Evolutionary conservation across 2,113 vertebrate genomes (phyloP), one percentile per base, ranked within the genome.

Genomic region (Numida meleagris): DNA sequence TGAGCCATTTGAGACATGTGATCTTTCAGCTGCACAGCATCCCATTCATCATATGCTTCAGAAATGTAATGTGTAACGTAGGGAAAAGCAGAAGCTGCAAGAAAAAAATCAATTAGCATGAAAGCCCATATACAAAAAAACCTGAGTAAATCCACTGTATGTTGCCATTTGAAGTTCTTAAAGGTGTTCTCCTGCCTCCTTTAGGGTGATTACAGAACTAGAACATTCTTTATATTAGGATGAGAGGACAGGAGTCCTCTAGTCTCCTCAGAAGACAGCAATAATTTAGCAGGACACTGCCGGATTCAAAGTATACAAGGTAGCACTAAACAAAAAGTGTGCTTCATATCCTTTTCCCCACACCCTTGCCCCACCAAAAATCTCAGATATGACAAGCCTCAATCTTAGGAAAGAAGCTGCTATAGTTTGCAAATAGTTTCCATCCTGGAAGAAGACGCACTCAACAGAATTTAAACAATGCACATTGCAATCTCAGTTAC

Each of bases 351-450:
- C 58, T 86, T 82, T 83, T 61, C 70, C 86, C 88, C 90, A 61
- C 76, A 70, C 86, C 86, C 93, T 38, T 85, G 80, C 92, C 94
- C 88, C 95, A 92, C 93, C 91, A 95, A 93, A 89, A 96, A 97
- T 94, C 79, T 93, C 82, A 96, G 93, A 73, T 88, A 95, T 94
- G 93, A 80, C 65, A 93, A 91, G 79, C 61, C 73, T 95, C 70
- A 68, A 4, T 6, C 3, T 72, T 86, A 83, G 90, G 94, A 85
- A 91, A 92, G 89, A 81, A 21, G 45, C 80, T 76, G 76, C 70
- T 95, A 86, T 31, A 96, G 88, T 83, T 75, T 88, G 76, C 85
- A 91, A 81, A 95, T 94, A 96, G 95, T 96, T 97, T 97, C 96
- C 95, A 90, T 91, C 91, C 55, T 91, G 89, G 91, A 93, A 91